These are phyloP conservation scores for Chauna torquata DNA, from an alignment of 2,113 vertebrate genomes.

Conservation along the genomic window DNA sequence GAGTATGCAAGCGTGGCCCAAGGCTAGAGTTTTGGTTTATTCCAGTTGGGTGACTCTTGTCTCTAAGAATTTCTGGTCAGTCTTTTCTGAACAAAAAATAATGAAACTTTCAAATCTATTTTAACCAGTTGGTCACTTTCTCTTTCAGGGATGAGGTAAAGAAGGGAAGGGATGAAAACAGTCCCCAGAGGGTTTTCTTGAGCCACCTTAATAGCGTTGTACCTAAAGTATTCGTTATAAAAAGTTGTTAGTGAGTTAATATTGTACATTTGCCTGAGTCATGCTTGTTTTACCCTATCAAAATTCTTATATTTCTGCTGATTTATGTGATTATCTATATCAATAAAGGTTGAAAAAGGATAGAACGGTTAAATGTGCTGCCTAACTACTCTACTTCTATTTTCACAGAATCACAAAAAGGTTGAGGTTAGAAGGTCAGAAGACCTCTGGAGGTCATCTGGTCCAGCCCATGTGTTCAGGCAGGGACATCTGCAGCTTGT, in stretches of 20 bases:
- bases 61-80: neutral
- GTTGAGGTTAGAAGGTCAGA: no score
- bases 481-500: no score
- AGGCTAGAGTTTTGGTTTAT: neutral
- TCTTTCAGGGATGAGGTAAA: neutral
- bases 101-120: neutral
- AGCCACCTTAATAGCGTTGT: neutral
- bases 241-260: neutral
- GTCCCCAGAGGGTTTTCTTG: neutral
- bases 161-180: neutral
- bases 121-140: neutral
- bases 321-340: neutral
- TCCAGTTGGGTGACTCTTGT: neutral
- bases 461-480: no score
- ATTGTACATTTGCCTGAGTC: neutral
- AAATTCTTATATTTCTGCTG: neutral
- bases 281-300: neutral
- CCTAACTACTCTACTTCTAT: no score
- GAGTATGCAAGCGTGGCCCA: neutral
- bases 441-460: no score
- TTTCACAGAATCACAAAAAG: no score
- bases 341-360: neutral
- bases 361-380: neutral
- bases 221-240: neutral
- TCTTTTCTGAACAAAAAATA: neutral